These are phyloP conservation scores for Oreortyx pictus DNA, from an alignment of 2,797 vertebrate genomes.

Conservation along the genomic window DNA sequence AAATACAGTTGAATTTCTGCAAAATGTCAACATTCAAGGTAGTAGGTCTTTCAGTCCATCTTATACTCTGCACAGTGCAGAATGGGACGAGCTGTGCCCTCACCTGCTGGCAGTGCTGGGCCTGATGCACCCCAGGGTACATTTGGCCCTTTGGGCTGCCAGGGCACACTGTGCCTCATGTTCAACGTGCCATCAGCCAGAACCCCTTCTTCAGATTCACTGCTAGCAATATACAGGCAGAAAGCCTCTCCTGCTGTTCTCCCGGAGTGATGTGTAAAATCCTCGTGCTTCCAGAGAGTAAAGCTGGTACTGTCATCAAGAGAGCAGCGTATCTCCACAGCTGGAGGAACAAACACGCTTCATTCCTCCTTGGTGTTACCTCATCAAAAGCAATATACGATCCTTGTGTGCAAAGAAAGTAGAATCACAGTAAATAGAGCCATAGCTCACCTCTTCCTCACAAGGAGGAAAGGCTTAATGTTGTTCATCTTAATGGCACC, in stretches of 20 bases:
- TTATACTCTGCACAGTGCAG: background rate
- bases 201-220: background rate
- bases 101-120: background rate
- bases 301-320: background rate
- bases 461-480: background rate
- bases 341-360: background rate
- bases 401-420: background rate
- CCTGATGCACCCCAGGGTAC: background rate
- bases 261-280: background rate
- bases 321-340: background rate
- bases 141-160: background rate
- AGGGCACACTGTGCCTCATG: too few species aligned
- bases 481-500: background rate
- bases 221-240: background rate
- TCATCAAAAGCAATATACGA: background rate
- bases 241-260: background rate
- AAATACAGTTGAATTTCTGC: background rate
- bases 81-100: background rate
- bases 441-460: background rate
- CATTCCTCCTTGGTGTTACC: background rate
- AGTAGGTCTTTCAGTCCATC: background rate
- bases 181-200: background rate
- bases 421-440: background rate
- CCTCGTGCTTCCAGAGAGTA: background rate
- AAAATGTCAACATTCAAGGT: background rate